These are phyloP conservation scores for Diachrysia chrysitis DNA, from an alignment of 2,888 invertebrate genomes.

Conservation along the genomic window DNA sequence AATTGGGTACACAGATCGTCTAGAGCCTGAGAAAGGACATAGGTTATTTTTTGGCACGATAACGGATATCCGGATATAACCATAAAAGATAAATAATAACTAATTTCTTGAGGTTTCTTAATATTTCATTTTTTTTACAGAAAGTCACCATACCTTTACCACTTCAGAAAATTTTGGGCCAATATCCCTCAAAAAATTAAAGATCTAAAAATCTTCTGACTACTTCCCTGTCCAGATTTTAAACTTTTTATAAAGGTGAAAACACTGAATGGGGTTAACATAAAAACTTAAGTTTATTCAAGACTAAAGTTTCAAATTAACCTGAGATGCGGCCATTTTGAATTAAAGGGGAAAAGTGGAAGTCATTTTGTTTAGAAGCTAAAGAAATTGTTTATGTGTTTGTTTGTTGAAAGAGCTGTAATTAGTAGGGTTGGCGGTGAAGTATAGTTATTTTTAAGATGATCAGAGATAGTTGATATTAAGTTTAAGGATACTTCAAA, in stretches of 20 bases:
- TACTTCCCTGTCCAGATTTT: conserved; percentile 54
- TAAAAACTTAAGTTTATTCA: conserved; percentile 64
- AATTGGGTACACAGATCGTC: too few relatives aligned
- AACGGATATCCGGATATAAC: too few relatives aligned
- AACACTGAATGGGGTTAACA: conserved; percentile 63
- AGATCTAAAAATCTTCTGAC: conserved; percentile 38
- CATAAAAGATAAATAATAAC: too few relatives aligned
- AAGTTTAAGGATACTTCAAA: not conserved
- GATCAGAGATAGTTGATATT: not conserved
- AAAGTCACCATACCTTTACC: too few relatives aligned
- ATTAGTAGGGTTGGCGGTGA: not conserved
- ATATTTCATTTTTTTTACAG: too few relatives aligned
- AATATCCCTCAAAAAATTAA: conserved; percentile 21
- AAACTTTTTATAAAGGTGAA: conserved; percentile 65
- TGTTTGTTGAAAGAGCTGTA: conserved; percentile 3
- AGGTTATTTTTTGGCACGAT: too few relatives aligned
- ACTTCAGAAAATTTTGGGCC: too few relatives aligned
- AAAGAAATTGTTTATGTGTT: conserved; percentile 10
- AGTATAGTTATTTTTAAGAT: not conserved
- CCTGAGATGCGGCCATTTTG: conserved; percentile 60
- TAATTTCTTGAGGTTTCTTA: too few relatives aligned
- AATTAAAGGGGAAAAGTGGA: conserved; percentile 22
- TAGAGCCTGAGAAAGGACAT: too few relatives aligned
- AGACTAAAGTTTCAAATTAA: conserved; percentile 72
- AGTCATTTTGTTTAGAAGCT: conserved; percentile 17